phyloP scores from a whole-genome alignment of 2,113 vertebrate species.

The Phyllostomus discolor region DNA sequence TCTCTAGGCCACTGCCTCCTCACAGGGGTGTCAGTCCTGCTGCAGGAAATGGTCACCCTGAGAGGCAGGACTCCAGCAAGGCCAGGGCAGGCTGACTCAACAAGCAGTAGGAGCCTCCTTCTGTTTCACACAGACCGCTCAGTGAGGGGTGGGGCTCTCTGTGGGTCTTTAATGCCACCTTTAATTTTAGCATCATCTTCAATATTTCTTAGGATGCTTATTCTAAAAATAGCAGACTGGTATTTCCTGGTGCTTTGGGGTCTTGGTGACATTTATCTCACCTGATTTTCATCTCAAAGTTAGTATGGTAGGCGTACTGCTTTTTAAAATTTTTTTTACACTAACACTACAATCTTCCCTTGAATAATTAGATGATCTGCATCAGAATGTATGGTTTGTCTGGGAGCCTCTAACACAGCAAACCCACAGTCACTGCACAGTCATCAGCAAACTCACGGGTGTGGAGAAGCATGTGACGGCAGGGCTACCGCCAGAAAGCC shows the following conservation, averaged over 20 bases:
- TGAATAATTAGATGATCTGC: neutral
- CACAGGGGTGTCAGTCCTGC: neutral
- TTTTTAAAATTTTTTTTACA: neutral
- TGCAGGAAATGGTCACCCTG: neutral
- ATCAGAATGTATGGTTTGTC: neutral
- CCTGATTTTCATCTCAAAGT: neutral
- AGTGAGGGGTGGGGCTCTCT: neutral
- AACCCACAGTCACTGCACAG: neutral
- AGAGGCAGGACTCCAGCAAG: neutral
- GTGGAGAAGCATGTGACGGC: rapidly evolving
- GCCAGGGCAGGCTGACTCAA: too few relatives aligned
- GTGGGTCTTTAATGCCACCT: neutral
- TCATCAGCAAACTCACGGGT: neutral
- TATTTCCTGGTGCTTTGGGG: neutral
- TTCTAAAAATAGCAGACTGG: neutral
- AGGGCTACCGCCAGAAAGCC: neutral
- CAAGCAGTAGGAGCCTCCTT: neutral
- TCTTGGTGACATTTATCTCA: neutral
- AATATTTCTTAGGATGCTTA: neutral
- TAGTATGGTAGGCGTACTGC: neutral
- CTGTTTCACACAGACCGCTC: neutral
- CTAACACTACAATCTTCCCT: neutral
- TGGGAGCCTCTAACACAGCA: neutral
- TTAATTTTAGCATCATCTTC: neutral
- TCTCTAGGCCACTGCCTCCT: neutral